Evolutionary conservation across 2,113 vertebrate species (phyloP).

Genomic region (Acanthochromis polyacanthus): DNA sequence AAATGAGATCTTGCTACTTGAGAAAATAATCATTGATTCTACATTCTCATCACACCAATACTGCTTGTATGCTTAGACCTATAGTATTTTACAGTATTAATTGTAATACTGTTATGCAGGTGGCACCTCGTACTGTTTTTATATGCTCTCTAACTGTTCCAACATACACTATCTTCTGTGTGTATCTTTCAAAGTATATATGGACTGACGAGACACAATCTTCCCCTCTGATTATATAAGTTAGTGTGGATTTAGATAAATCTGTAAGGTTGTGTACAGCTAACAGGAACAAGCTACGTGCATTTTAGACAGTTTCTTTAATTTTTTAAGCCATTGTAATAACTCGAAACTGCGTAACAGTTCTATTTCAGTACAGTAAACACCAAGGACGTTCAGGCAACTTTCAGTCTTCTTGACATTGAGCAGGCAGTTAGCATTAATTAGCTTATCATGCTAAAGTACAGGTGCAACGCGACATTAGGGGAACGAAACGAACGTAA

Average conservation of each 20-base stretch:
- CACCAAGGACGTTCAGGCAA: background rate
- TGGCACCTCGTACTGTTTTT: too few species aligned
- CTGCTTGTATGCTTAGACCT: too few species aligned
- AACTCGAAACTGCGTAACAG: too few species aligned
- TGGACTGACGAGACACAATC: too few species aligned
- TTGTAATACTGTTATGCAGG: too few species aligned
- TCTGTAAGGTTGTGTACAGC: background rate
- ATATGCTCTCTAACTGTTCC: background rate
- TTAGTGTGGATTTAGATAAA: background rate
- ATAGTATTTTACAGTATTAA: too few species aligned
- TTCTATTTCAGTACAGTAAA: background rate
- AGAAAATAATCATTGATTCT: too few species aligned
- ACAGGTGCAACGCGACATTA: background rate
- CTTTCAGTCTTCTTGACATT: slow-evolving; percentile 42
- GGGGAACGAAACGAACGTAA: accelerated
- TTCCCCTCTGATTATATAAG: background rate
- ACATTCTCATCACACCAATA: too few species aligned
- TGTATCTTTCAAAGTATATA: too few species aligned
- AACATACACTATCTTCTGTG: background rate
- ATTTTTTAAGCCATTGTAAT: too few species aligned
- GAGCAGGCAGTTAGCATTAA: slow-evolving; percentile 30
- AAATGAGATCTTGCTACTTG: too few species aligned
- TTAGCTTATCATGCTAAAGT: background rate
- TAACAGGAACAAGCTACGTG: background rate
- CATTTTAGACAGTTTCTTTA: too few species aligned